These are phyloP conservation scores for Drosophila sproati DNA, from an alignment of 1,140 invertebrate genomes.

Conservation along the genomic window DNA sequence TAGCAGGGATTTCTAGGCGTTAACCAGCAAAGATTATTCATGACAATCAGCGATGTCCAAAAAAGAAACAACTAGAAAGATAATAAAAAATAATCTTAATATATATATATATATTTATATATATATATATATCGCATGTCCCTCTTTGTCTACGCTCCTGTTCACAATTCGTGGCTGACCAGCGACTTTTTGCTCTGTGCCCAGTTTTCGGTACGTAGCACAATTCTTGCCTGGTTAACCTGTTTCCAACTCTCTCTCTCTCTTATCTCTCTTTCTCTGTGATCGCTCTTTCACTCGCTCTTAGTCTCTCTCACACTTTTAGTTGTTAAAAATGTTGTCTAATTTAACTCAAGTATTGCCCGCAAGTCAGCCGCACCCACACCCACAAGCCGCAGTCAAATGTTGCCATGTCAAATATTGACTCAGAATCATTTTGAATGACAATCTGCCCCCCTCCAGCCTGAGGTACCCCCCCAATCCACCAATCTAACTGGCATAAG, in stretches of 20 bases:
- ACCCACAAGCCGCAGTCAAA: background rate
- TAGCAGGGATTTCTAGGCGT: too few relatives aligned
- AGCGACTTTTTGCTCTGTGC: constrained; percentile 9
- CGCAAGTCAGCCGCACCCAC: constrained; percentile 27
- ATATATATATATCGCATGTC: too few relatives aligned
- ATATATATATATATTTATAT: too few relatives aligned
- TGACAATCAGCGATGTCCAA: too few relatives aligned
- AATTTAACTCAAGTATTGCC: background rate
- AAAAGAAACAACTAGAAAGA: too few relatives aligned
- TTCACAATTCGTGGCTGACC: background rate
- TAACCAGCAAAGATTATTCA: too few relatives aligned
- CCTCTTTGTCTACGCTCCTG: background rate
- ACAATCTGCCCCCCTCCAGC: background rate
- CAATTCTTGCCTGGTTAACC: constrained; percentile 48
- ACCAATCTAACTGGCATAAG: background rate
- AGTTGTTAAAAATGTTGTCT: constrained; percentile 29
- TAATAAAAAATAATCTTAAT: too few relatives aligned
- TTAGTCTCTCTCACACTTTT: background rate
- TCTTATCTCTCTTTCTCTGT: background rate
- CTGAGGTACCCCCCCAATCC: background rate
- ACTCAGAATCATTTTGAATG: constrained; percentile 50
- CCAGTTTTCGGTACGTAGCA: constrained; percentile 36
- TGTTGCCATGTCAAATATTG: constrained; percentile 41
- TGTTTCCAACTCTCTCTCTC: constrained; percentile 25
- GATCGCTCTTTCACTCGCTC: too few relatives aligned